A percentile compares a stretch with the other conserved stretches of the same genome.
Conservation (phyloP, 37 sponge, comb jelly and placozoan species). For the Oopsacas minuta region DNA sequence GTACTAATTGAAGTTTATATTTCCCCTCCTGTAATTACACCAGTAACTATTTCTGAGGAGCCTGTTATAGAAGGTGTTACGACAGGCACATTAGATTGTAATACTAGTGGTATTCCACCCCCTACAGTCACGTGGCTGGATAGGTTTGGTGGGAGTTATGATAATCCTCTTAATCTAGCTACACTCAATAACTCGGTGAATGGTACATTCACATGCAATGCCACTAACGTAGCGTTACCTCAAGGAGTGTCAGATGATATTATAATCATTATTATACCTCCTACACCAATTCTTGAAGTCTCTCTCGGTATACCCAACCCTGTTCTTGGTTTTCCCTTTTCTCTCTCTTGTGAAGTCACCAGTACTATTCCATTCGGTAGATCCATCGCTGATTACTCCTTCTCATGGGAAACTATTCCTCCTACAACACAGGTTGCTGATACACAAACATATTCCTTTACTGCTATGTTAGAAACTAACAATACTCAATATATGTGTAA, state of each 20-base stretch:
- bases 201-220: background rate
- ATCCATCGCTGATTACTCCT: background rate
- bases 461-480: background rate
- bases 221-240: background rate
- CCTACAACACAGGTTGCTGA: background rate
- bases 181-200: background rate
- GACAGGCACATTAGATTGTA: background rate
- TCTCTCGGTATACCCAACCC: background rate
- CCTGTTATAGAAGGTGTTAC: background rate
- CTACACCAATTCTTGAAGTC: background rate
- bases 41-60: background rate
- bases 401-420: background rate
- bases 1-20: background rate
- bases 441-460: background rate
- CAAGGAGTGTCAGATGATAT: background rate
- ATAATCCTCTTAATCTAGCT: background rate
- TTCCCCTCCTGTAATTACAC: background rate
- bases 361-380: background rate
- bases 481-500: background rate
- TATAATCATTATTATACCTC: background rate
- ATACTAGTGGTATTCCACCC: background rate
- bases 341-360: background rate
- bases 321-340: background rate
- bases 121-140: background rate
- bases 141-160: background rate